Conservation (phyloP, 2,113 vertebrate genomes). For the Upupa epops region DNA sequence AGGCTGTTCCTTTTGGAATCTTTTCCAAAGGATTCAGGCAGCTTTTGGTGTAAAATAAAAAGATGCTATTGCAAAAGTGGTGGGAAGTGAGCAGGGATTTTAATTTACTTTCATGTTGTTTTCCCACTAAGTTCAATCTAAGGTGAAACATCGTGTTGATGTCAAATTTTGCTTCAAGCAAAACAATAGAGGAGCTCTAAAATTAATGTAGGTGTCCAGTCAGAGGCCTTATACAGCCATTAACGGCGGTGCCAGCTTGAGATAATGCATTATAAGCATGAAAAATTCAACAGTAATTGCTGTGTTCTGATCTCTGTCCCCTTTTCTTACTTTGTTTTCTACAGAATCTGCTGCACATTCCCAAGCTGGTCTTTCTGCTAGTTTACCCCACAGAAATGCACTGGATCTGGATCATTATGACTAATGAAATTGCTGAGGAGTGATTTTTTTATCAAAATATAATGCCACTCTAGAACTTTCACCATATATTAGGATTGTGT, state of each 20-base stretch:
- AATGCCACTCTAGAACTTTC: conserved; percentile 62
- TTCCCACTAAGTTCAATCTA: conserved; percentile 62
- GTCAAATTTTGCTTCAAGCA: conserved; percentile 72
- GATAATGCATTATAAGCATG: conserved; percentile 74
- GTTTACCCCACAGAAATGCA: conserved; percentile 58
- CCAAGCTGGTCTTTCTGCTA: conserved; percentile 47
- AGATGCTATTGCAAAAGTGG: conserved; percentile 43
- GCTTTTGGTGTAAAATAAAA: conserved; percentile 41
- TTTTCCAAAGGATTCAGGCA: conserved; percentile 29
- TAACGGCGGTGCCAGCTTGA: conserved; percentile 51
- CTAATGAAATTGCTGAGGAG: conserved; percentile 60
- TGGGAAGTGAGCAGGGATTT: conserved; percentile 55
- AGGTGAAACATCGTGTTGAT: conserved; percentile 66
- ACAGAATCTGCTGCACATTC: conserved; percentile 38
- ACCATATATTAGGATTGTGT: conserved; percentile 28
- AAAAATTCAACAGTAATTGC: conserved; percentile 74
- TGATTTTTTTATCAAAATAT: conserved; percentile 54
- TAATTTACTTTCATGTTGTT: conserved; percentile 67
- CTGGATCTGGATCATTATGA: conserved; percentile 63
- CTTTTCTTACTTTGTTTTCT: conserved; percentile 51
- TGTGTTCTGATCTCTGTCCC: conserved; percentile 53
- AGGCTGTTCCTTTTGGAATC: conserved; percentile 15
- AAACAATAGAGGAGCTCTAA: conserved; percentile 64
- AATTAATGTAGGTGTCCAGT: conserved; percentile 74
- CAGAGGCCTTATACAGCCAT: conserved; percentile 68